Base-by-base conservation (phyloP, 2,888 invertebrate genomes). In the Campaea margaritaria region DNA sequence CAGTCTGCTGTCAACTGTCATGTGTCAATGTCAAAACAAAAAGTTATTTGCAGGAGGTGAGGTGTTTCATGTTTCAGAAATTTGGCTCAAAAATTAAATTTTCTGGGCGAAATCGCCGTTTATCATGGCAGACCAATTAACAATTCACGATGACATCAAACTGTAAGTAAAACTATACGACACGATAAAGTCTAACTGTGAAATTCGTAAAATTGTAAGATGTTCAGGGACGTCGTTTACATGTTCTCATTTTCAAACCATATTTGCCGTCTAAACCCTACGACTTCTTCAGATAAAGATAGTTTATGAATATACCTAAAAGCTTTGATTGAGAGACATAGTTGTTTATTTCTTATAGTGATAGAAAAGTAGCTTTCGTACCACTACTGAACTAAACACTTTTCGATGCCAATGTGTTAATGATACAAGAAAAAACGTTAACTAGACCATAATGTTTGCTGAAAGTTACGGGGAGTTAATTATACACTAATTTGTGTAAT, bases 61-160 rank as follows among this genome's bases (percentile, higher is more conserved):
- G 58, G 70, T 73, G 67, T 67, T 70, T 43, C 67, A 69, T 64
- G 61, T 58, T 42, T 57, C 36, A 45, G 58, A 59, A 55, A 64
- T 48, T 27, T 14, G 43, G 60, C 48, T 65, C 45, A 65, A 71
- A 69, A 68, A 74, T 64, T 63, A 65, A 69, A 68, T 69, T 67
- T 55, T 21, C 12, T 46, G 10, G 42, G 36, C 50, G 14, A 47
- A 62, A 70, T 62, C 27, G 58, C 65, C 45, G 50, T 61, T 42
- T 52, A 84, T 72, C 77, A 92, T 91, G 91, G 91, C 89, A 82
- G 80, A 97, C 94, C 78, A 96, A 88, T 80, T 95, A 94, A 66
- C 80, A 79, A 93, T 96, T 72, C 94, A 95, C 81, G 95, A 96
- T 92, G 96, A 96, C 86, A 94, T 96, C 85, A 95, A 95, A 85